Conservation (phyloP, 92 coral and sea anemone genomes). For the Galaxea fascicularis region DNA sequence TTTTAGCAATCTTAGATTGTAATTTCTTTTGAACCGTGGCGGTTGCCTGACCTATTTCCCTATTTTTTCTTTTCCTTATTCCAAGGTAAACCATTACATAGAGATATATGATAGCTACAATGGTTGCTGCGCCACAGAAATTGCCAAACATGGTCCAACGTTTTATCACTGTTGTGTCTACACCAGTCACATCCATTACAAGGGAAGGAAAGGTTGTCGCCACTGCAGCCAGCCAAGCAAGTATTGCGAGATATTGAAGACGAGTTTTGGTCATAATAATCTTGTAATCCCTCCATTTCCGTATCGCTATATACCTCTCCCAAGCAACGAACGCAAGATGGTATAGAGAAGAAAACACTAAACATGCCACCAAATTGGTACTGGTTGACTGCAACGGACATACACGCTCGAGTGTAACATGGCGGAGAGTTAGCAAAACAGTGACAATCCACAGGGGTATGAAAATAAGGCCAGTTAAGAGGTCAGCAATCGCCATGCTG, state of each 20-base stretch:
- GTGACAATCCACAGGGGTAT: background rate
- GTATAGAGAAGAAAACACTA: background rate
- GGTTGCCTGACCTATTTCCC: background rate
- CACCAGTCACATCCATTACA: background rate
- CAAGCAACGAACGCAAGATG: constrained; percentile 8
- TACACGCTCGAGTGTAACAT: background rate
- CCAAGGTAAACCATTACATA: background rate
- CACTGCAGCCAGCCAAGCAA: background rate
- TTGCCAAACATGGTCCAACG: background rate
- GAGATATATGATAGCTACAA: background rate
- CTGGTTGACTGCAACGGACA: background rate
- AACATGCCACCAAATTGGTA: background rate
- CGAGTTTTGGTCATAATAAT: background rate
- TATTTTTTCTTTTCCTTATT: background rate
- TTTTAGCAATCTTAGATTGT: background rate
- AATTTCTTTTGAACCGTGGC: background rate
- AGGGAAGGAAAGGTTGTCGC: background rate
- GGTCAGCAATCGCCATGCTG: constrained; percentile 2
- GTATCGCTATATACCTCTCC: constrained; percentile 9
- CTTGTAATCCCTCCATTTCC: background rate
- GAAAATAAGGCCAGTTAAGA: background rate
- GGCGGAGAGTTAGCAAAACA: background rate
- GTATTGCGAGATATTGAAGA: background rate
- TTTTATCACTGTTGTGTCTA: background rate
- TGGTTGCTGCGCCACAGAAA: background rate